Percentiles rank a stretch among this genome's conserved stretches.
Conservation (phyloP, 2,888 invertebrate genomes). For the Quadriops clusia region DNA sequence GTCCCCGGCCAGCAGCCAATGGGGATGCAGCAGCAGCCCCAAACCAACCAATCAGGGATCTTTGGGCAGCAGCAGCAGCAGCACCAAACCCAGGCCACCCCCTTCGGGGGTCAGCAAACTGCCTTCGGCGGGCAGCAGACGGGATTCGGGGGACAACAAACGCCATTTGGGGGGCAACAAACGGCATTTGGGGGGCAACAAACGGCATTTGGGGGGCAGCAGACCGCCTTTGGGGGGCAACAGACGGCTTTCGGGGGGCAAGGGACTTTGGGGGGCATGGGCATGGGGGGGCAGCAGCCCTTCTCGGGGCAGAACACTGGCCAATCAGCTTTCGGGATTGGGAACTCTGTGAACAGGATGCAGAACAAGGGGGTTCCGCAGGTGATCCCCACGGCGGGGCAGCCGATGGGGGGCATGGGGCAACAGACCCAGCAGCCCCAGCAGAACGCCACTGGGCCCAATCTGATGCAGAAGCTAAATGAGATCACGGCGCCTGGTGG, state of each 20-base stretch:
- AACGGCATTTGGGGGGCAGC: conserved; percentile 28
- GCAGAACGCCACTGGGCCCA: conserved; percentile 45
- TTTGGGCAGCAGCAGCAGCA: conserved; percentile 8
- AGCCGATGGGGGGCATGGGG: conserved; percentile 36
- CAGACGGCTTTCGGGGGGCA: conserved; percentile 18
- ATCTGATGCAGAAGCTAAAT: conserved; percentile 80
- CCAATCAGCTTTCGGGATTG: no score
- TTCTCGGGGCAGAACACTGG: neutral
- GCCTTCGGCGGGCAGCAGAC: no score
- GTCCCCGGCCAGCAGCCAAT: conserved; percentile 24
- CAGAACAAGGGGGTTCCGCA: conserved; percentile 43
- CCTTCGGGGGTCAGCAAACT: conserved; percentile 21
- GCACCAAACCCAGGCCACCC: conserved; percentile 22
- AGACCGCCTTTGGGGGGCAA: no score
- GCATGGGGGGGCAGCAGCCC: conserved; percentile 6
- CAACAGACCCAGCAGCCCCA: conserved; percentile 33
- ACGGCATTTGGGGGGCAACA: conserved; percentile 27
- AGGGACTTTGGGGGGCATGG: conserved; percentile 12
- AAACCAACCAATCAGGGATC: conserved; percentile 3
- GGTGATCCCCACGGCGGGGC: conserved; percentile 31
- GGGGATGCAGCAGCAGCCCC: conserved; percentile 22
- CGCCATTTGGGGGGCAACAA: conserved; percentile 14
- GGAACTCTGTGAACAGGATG: conserved; percentile 21
- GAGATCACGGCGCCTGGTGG: conserved; percentile 84
- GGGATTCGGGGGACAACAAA: conserved; percentile 19